phyloP scores from a whole-genome alignment of 2,888 invertebrate genomes.

The Heliconius aoede region DNA sequence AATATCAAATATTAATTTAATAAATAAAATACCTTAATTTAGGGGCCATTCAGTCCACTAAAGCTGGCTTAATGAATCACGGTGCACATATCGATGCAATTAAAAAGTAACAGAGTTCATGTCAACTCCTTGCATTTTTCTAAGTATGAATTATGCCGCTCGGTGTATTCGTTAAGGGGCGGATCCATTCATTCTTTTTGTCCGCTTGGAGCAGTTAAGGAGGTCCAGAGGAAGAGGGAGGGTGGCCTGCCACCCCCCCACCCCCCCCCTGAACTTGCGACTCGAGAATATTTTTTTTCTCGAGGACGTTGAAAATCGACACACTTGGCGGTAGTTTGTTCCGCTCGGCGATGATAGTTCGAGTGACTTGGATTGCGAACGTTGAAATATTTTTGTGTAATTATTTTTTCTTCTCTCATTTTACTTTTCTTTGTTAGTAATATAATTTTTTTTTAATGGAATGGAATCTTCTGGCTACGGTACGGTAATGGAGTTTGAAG shows the following conservation, averaged over 20 bases:
- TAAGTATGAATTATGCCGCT: conserved; percentile 84
- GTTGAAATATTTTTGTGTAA: conserved; percentile 59
- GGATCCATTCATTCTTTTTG: conserved; percentile 84
- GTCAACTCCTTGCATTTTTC: conserved; percentile 81
- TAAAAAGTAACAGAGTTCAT: conserved; percentile 44
- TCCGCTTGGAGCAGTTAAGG: conserved; percentile 81
- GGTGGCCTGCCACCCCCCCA: conserved; percentile 40
- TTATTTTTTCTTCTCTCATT: conserved; percentile 56
- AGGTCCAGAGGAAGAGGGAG: conserved; percentile 69
- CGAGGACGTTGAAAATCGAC: conserved; percentile 81
- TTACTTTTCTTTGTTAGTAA: conserved; percentile 49
- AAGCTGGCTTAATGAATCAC: conserved; percentile 16
- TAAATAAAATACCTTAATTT: background rate
- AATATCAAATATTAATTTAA: too few species aligned
- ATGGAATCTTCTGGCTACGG: conserved; percentile 36
- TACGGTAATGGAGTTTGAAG: conserved; percentile 25
- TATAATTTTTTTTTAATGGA: conserved; percentile 41
- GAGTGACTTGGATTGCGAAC: conserved; percentile 71
- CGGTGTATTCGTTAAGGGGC: conserved; percentile 84
- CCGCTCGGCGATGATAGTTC: conserved; percentile 78
- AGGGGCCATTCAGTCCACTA: background rate
- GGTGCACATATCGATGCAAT: conserved; percentile 40
- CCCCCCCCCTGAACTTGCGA: conserved; percentile 74
- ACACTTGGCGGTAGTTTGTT: conserved; percentile 82
- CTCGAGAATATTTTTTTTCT: conserved; percentile 83